Percentiles rank a stretch among this genome's conserved stretches.
These are phyloP conservation scores for Diachasma alloeum DNA, from an alignment of 1,140 invertebrate species.

Conservation along the genomic window DNA sequence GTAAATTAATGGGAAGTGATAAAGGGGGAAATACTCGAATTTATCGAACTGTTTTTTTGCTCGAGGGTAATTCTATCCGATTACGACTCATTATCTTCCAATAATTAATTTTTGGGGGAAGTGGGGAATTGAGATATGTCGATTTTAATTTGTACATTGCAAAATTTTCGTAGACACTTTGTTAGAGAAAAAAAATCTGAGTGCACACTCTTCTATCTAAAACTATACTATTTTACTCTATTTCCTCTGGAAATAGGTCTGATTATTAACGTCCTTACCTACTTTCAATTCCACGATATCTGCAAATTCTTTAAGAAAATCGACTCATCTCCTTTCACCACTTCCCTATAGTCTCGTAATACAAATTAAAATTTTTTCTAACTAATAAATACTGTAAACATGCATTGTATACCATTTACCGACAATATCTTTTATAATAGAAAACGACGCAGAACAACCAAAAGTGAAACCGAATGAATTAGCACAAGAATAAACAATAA, in stretches of 20 bases:
- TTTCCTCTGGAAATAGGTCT: no score
- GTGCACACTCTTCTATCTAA: no score
- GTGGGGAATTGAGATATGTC: background rate
- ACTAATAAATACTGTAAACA: background rate
- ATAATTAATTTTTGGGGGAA: background rate
- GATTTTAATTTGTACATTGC: background rate
- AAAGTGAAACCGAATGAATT: background rate
- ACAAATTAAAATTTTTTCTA: background rate
- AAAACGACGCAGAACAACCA: background rate
- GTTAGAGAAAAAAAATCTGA: no score
- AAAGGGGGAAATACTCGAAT: background rate
- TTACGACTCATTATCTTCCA: background rate
- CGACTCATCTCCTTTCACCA: background rate
- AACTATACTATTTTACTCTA: no score
- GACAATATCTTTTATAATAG: background rate
- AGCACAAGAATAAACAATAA: background rate
- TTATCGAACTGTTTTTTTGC: background rate
- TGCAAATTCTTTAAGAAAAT: background rate
- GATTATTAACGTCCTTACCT: no score
- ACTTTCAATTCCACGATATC: no score
- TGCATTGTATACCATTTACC: background rate
- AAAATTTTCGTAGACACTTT: background rate
- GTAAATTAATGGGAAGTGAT: background rate
- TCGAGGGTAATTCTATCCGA: no score
- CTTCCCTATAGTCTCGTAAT: background rate